phyloP scores from a whole-genome alignment of 2,888 invertebrate genomes.

The Taenaris catops region DNA sequence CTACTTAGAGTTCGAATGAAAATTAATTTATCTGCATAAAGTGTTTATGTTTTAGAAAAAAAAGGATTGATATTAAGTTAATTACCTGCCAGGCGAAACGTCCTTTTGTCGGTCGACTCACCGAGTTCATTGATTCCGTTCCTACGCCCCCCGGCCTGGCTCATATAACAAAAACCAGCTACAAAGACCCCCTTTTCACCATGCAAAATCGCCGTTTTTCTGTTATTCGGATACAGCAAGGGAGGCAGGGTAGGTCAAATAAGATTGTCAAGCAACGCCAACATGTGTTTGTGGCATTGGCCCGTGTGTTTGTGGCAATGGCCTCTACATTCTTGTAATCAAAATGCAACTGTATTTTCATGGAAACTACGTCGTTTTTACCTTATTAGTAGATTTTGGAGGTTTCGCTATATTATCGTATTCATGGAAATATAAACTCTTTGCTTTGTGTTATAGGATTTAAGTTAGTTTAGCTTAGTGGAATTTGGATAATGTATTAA shows the following conservation, averaged over 20 bases:
- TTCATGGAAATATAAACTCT: constrained; percentile 24
- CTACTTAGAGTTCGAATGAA: too few relatives aligned
- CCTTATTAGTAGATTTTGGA: constrained; percentile 14
- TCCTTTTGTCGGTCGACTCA: constrained; percentile 72
- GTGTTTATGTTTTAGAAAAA: constrained; percentile 28
- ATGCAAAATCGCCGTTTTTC: constrained; percentile 23
- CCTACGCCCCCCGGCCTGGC: constrained; percentile 55
- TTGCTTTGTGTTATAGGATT: constrained; percentile 10
- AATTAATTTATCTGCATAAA: constrained; percentile 15
- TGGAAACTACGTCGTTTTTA: too few relatives aligned
- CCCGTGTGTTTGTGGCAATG: constrained; percentile 47
- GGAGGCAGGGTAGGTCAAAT: constrained; percentile 40
- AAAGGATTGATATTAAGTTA: constrained; percentile 70
- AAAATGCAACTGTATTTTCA: constrained; percentile 41
- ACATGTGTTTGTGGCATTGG: constrained; percentile 73
- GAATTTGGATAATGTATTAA: constrained; percentile 32
- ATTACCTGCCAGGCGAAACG: constrained; percentile 72
- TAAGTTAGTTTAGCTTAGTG: constrained; percentile 14
- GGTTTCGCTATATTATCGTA: constrained; percentile 25
- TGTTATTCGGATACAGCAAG: constrained; percentile 20
- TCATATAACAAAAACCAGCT: constrained; percentile 46
- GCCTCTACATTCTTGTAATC: constrained; percentile 33
- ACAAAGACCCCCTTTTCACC: constrained; percentile 34
- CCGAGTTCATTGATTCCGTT: constrained; percentile 76
- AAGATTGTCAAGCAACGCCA: constrained; percentile 44